Evolutionary conservation across 53 echinoderm and acorn worm genomes (phyloP).

Genomic region (Echinarachnius parma): DNA sequence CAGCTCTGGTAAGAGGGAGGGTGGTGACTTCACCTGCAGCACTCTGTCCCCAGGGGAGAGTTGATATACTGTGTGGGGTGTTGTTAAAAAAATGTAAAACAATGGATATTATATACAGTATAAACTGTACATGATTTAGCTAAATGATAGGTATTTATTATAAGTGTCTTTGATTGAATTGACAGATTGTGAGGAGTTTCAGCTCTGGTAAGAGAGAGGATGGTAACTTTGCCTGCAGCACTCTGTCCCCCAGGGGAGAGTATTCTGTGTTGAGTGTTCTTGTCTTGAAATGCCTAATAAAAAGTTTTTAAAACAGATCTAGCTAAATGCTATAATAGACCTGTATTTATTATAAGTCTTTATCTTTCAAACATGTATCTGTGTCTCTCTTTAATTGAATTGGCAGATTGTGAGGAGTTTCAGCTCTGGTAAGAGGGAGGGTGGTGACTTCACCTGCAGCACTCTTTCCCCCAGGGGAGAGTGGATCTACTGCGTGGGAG

Average conservation of each 20-base stretch:
- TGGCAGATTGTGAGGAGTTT: conserved; percentile 96
- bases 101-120: too few relatives aligned
- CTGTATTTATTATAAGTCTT: too few relatives aligned
- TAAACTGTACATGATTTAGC: too few relatives aligned
- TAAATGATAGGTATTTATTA: too few relatives aligned
- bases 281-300: too few relatives aligned
- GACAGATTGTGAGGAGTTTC: conserved; percentile 97
- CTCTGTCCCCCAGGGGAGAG: conserved; percentile 88
- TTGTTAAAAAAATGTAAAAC: too few relatives aligned
- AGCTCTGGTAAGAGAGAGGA: conserved; percentile 98
- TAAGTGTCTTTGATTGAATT: too few relatives aligned
- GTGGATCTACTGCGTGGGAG: conserved; percentile 99
- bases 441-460: conserved; percentile 92
- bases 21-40: conserved; percentile 92
- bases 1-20: conserved; percentile 98
- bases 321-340: too few relatives aligned
- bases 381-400: too few relatives aligned
- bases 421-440: conserved; percentile 98
- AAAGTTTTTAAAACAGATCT: too few relatives aligned
- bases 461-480: conserved; percentile 89
- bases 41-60: conserved; percentile 90
- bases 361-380: too few relatives aligned
- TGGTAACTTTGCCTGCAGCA: conserved; percentile 86
- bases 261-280: too few relatives aligned
- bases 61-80: conserved; percentile 99